Percentiles rank a stretch among this genome's conserved stretches.
Conservation (phyloP, 2,797 vertebrate genomes). For the Diplodus sargus region DNA sequence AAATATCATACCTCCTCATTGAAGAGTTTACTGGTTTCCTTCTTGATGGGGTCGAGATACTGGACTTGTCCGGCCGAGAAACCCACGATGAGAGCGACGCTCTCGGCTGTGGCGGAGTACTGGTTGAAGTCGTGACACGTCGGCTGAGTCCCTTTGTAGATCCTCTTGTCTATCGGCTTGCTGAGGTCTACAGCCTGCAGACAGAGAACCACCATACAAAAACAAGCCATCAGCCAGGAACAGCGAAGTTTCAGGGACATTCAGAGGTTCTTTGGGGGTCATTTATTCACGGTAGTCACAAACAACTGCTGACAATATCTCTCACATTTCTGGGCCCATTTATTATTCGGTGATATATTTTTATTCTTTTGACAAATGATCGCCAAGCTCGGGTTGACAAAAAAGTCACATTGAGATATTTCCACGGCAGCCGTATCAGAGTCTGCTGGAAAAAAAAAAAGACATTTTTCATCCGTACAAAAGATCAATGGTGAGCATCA, state of each 20-base stretch:
- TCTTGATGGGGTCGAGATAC: slow-evolving; percentile 93
- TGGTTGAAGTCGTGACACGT: slow-evolving; percentile 96
- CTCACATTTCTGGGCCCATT: not conserved
- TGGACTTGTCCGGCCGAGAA: slow-evolving; percentile 94
- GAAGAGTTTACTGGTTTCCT: slow-evolving; percentile 94
- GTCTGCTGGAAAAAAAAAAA: not conserved
- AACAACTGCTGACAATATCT: not conserved
- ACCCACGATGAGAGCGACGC: slow-evolving; percentile 91
- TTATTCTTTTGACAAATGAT: not conserved
- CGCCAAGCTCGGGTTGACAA: not conserved
- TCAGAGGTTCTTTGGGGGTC: not conserved
- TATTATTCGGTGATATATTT: not conserved
- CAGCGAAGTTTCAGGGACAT: not conserved
- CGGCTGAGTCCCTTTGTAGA: slow-evolving; percentile 94
- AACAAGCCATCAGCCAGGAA: not conserved
- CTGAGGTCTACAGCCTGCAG: slow-evolving; percentile 92
- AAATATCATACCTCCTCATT: slow-evolving; percentile 89
- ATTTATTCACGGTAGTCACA: not conserved
- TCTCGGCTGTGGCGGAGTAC: slow-evolving; percentile 90
- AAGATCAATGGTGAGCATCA: slow-evolving; percentile 3
- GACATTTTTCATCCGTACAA: not conserved
- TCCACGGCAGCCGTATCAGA: not conserved
- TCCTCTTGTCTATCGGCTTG: slow-evolving; percentile 93
- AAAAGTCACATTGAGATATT: not conserved
- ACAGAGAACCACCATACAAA: slow-evolving; percentile 21